Conservation (phyloP, 2,888 invertebrate species). For the Drosophila melanosoma region DNA sequence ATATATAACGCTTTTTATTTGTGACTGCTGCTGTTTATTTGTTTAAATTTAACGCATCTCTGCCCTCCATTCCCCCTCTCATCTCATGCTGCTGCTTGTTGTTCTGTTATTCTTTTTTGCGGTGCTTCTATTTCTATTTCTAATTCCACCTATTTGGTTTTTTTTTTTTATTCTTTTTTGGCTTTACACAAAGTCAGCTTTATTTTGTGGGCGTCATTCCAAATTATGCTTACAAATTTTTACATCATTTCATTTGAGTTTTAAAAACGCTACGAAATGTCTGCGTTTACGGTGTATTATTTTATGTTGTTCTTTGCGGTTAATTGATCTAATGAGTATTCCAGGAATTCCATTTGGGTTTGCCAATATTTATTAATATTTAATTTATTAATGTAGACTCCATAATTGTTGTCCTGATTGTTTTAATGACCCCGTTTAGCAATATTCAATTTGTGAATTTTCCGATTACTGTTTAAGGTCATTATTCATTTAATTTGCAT, state of each 20-base stretch:
- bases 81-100: conserved; percentile 2
- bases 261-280: conserved; percentile 1
- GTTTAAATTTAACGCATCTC: conserved; percentile 76
- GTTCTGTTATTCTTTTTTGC: conserved; percentile 8
- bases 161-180: conserved; percentile 24
- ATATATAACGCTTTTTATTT: conserved; percentile 59
- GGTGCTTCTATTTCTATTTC: conserved; percentile 28
- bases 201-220: conserved; percentile 26
- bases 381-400: neutral
- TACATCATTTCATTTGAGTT: conserved; percentile 20
- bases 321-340: conserved; percentile 21
- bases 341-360: neutral
- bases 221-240: conserved; percentile 38
- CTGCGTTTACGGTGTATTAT: conserved; percentile 3
- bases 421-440: neutral
- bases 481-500: conserved; percentile 12
- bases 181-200: conserved; percentile 31
- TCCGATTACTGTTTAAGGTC: conserved; percentile 5
- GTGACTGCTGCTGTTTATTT: conserved; percentile 74
- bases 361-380: neutral
- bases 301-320: conserved; percentile 1
- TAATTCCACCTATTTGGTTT: conserved; percentile 27
- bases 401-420: neutral
- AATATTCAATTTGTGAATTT: conserved; percentile 1
- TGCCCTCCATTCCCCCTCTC: conserved; percentile 8